Conservation (phyloP, 2,797 vertebrate species). For the Syngnathus acus region DNA sequence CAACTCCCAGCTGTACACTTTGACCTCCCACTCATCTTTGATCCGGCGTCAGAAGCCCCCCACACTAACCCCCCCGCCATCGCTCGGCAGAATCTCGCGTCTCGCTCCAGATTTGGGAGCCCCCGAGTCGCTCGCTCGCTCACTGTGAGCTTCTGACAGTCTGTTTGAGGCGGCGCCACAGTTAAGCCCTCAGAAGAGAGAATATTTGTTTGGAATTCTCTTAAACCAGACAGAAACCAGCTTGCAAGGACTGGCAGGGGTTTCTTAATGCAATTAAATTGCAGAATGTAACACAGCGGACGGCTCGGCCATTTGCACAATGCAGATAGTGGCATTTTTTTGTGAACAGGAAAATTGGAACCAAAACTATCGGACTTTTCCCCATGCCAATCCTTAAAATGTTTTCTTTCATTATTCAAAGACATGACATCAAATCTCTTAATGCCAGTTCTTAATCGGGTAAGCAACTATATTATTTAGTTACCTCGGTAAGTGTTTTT, state of each 20-base stretch:
- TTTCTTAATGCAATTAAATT: slow-evolving; percentile 35
- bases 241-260: slow-evolving; percentile 7
- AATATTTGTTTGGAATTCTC: slow-evolving; percentile 36
- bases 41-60: slow-evolving; percentile 62
- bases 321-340: slow-evolving; percentile 10
- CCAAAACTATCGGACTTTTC: background rate
- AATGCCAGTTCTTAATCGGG: background rate
- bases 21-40: slow-evolving; percentile 67
- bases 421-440: background rate
- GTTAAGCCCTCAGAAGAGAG: slow-evolving; percentile 38
- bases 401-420: background rate
- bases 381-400: no score
- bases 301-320: slow-evolving; percentile 11
- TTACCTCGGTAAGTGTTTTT: background rate
- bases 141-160: slow-evolving; percentile 46
- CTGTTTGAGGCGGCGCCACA: slow-evolving; percentile 50
- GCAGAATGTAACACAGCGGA: slow-evolving; percentile 16
- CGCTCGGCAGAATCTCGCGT: slow-evolving; percentile 53
- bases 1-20: slow-evolving; percentile 62
- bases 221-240: slow-evolving; percentile 20
- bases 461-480: background rate
- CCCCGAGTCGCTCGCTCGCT: slow-evolving; percentile 46
- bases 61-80: slow-evolving; percentile 30
- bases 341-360: background rate
- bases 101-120: slow-evolving; percentile 48